Conservation (phyloP, 2,888 invertebrate species). For the Amphiduros pacificus region DNA sequence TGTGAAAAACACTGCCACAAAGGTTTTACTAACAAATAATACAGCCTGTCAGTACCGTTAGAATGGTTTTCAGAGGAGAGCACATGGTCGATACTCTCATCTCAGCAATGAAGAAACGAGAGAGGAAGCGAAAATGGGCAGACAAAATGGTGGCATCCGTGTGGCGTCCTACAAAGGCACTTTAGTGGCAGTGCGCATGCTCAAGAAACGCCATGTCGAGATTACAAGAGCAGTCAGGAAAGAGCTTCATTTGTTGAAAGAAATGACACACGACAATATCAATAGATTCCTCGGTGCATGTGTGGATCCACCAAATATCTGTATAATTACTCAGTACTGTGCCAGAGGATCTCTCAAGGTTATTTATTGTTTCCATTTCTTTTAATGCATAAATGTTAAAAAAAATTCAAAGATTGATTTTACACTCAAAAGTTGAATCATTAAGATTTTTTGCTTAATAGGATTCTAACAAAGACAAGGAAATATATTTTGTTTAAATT, state of each 20-base stretch:
- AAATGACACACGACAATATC: conserved; percentile 56
- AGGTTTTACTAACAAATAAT: too few relatives aligned
- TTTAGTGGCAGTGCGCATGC: conserved; percentile 81
- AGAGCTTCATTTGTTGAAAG: conserved; percentile 53
- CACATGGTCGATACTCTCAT: not conserved
- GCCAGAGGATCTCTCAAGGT: conserved; percentile 53
- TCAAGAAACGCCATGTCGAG: conserved; percentile 42
- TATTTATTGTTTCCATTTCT: too few relatives aligned
- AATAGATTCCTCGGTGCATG: conserved; percentile 56
- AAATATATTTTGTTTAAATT: too few relatives aligned
- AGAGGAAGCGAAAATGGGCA: not conserved
- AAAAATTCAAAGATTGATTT: not conserved
- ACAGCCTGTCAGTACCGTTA: too few relatives aligned
- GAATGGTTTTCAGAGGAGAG: not conserved
- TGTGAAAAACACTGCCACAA: too few relatives aligned
- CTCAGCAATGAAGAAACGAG: not conserved
- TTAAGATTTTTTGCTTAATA: too few relatives aligned
- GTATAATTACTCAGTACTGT: conserved; percentile 55
- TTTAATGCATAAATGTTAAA: too few relatives aligned
- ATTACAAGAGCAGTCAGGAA: conserved; percentile 51
- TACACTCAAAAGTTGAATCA: not conserved
- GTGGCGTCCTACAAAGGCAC: conserved; percentile 51
- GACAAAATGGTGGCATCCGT: conserved; percentile 21
- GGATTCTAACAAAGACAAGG: not conserved
- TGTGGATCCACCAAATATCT: conserved; percentile 51